Conservation (phyloP, 1,140 invertebrate genomes). For the Neodiprion lecontei region DNA sequence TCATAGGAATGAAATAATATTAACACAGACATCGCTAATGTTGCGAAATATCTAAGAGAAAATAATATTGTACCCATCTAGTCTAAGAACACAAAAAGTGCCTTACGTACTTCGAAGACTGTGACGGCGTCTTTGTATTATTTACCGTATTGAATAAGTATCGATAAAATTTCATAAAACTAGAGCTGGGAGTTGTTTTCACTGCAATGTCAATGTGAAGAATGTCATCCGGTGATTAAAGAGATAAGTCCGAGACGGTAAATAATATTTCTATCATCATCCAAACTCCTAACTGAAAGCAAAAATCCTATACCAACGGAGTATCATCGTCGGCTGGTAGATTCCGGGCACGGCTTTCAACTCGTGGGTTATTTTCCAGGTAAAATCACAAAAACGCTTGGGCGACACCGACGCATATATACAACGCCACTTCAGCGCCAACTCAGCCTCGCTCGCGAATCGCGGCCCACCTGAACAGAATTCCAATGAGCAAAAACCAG, state of each 20-base stretch:
- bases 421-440: constrained; percentile 1
- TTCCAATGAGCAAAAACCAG: background rate
- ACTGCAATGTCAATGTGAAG: no score
- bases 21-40: no score
- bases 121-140: no score
- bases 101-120: background rate
- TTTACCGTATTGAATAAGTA: background rate
- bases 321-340: background rate
- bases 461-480: background rate
- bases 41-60: no score
- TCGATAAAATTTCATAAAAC: background rate
- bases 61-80: no score
- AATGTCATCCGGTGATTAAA: no score
- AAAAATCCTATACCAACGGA: background rate
- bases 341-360: constrained; percentile 4
- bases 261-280: background rate
- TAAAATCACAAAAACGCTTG: background rate
- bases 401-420: background rate
- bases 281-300: background rate
- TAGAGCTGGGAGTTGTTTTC: background rate
- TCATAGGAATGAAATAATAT: no score
- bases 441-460: background rate
- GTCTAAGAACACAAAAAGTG: background rate
- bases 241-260: no score
- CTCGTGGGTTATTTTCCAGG: background rate